phyloP scores from a whole-genome alignment of 2,888 invertebrate genomes.

The Alsophila aescularia region DNA sequence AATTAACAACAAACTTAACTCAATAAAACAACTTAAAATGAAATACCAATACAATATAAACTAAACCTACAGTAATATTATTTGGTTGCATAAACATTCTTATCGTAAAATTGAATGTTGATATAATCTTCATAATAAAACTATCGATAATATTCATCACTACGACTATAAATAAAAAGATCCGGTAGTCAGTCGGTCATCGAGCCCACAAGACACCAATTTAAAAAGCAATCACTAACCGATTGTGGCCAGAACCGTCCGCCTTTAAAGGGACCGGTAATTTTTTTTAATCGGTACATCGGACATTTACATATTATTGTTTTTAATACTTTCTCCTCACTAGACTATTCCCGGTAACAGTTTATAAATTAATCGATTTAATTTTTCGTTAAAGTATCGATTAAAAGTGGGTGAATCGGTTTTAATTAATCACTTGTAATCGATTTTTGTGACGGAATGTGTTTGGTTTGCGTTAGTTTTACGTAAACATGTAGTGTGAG shows the following conservation, averaged over 20 bases:
- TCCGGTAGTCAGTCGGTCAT: conserved; percentile 63
- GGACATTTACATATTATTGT: conserved; percentile 70
- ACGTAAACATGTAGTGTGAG: conserved; percentile 17
- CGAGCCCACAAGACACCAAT: conserved; percentile 61
- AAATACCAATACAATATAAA: not conserved
- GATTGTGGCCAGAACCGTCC: conserved; percentile 61
- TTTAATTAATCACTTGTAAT: conserved; percentile 14
- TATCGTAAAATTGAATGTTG: not conserved
- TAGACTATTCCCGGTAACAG: conserved; percentile 37
- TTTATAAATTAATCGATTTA: conserved; percentile 31
- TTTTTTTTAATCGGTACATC: conserved; percentile 62
- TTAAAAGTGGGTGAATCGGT: conserved; percentile 5
- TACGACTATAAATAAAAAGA: conserved; percentile 53
- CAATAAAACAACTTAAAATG: not conserved
- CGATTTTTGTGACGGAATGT: conserved; percentile 2
- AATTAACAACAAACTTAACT: not conserved
- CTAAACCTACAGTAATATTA: not conserved
- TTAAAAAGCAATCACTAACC: conserved; percentile 77
- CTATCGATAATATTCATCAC: conserved; percentile 41
- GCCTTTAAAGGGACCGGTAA: conserved; percentile 75
- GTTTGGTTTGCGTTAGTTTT: not conserved
- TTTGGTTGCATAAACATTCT: not conserved
- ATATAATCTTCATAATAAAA: conserved; percentile 19
- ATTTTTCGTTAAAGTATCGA: conserved; percentile 32
- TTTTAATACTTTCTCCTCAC: conserved; percentile 67